A percentile compares a stretch with the other conserved stretches of the same genome.
Evolutionary conservation across 2,888 invertebrate species (phyloP).

Genomic region (Galeruca laticollis): DNA sequence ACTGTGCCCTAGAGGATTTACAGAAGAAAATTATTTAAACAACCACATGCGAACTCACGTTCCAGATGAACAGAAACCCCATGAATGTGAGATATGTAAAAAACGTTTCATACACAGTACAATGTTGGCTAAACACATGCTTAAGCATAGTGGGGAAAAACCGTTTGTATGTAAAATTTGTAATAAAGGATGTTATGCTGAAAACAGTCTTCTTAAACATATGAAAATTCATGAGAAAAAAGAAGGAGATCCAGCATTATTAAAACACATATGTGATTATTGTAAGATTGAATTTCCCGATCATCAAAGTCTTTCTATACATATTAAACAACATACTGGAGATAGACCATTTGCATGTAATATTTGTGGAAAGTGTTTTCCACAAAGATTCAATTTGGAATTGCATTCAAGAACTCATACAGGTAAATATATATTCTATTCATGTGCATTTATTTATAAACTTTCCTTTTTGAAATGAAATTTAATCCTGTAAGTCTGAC

Average conservation of each 20-base stretch:
- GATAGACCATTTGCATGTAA: constrained; percentile 66
- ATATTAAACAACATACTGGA: constrained; percentile 67
- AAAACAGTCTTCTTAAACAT: constrained; percentile 66
- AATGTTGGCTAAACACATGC: constrained; percentile 66
- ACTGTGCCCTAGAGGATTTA: constrained; percentile 64
- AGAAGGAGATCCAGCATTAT: constrained; percentile 65
- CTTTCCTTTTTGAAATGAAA: background rate
- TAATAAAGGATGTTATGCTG: constrained; percentile 65
- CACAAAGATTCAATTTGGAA: constrained; percentile 66
- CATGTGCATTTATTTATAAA: background rate
- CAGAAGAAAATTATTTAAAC: constrained; percentile 66
- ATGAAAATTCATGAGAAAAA: constrained; percentile 68
- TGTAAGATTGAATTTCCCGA: constrained; percentile 66
- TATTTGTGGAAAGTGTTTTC: constrained; percentile 66
- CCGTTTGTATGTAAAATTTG: constrained; percentile 67
- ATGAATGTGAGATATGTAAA: constrained; percentile 66
- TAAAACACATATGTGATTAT: constrained; percentile 67
- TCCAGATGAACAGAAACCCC: constrained; percentile 67
- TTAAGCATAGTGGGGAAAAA: constrained; percentile 67
- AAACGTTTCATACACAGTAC: constrained; percentile 67
- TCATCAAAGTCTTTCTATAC: constrained; percentile 61
- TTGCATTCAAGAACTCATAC: constrained; percentile 66
- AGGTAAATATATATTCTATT: constrained; percentile 52
- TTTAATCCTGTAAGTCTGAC: too few relatives aligned
- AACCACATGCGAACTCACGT: constrained; percentile 64